phyloP scores from a whole-genome alignment of 2,113 vertebrate genomes.

The Istiophorus platypterus region DNA sequence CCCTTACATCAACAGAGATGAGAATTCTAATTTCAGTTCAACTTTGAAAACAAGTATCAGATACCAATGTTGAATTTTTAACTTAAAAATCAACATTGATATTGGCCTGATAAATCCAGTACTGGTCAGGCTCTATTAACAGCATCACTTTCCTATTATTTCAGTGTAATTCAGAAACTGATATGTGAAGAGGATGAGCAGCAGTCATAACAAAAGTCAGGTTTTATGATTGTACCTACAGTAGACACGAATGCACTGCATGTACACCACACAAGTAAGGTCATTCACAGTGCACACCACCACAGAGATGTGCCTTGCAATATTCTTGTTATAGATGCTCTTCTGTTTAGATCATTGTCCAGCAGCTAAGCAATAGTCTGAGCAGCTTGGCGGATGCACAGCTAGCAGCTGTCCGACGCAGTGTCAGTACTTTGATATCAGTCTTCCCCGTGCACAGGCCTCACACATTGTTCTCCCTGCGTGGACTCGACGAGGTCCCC shows the following conservation, averaged over 20 bases:
- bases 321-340: constrained; percentile 11
- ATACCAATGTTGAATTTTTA: too few relatives aligned
- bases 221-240: constrained; percentile 28
- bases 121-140: neutral
- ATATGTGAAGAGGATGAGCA: constrained; percentile 48
- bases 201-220: constrained; percentile 19
- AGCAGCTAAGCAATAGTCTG: constrained; percentile 42
- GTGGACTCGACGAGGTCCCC: constrained; percentile 13
- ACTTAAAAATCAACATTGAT: neutral
- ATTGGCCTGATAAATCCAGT: constrained; percentile 4
- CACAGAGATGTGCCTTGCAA: neutral
- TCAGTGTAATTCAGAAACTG: constrained; percentile 14
- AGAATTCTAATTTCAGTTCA: neutral
- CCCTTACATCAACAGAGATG: neutral
- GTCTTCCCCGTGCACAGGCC: constrained; percentile 27
- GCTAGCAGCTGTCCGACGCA: constrained; percentile 25
- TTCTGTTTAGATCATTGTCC: constrained; percentile 27
- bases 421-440: constrained; percentile 31
- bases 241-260: constrained; percentile 16
- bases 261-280: constrained; percentile 26
- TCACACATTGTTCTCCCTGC: constrained; percentile 21
- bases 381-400: constrained; percentile 30
- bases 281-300: constrained; percentile 36
- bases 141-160: neutral
- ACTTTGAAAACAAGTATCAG: constrained; percentile 21